Base-by-base conservation (phyloP, 2,888 invertebrate species). In the Brassicogethes aeneus region DNA sequence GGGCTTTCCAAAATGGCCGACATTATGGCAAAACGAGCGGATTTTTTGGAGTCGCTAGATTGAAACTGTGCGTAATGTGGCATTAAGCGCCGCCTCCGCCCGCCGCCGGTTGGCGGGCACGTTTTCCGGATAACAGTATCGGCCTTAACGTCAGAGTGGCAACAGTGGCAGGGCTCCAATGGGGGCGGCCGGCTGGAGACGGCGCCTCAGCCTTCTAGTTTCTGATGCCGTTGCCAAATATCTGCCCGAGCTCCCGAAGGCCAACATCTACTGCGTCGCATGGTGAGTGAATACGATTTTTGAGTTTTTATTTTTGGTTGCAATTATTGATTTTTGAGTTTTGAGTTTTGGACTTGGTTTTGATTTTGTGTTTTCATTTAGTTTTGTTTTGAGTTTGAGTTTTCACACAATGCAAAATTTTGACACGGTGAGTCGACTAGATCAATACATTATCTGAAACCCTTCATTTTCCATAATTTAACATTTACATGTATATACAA, bases 151-250 rank as follows among this genome's bases (percentile, higher is more conserved):
- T 57, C 57, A 56, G 53, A 54, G 48, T 55, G 54, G 52, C 47
- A 56, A 70, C 66, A 51, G 64, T 61, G 60, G 69, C 65, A 66
- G 66, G 67, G 68, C 64, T 67, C 68, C 71, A 70, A 70, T 66
- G 54, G 53, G 43, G 70, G 65, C 64, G 71, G 66, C 67, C 69
- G 59, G 69, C 59, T 66, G 65, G 69, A 73, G 74, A 72, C 73
- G 45, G 70, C 71, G 70, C 69, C 69, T 65, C 71, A 66, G 69
- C 61, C 70, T 69, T 70, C 70, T 70, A 70, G 70, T 66, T 67
- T 44, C 52, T 44, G 49, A 42, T 52, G 51, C 53, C 50, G 57
- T 64, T 59, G 64, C 64, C 68, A 66, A 65, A 65, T 59, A 50
- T 45, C 36, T 44, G 45, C 51, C 53, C 53, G 53, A 53, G 47